phyloP scores from a whole-genome alignment of 2,113 vertebrate species.

The Chlamydotis undulata region DNA sequence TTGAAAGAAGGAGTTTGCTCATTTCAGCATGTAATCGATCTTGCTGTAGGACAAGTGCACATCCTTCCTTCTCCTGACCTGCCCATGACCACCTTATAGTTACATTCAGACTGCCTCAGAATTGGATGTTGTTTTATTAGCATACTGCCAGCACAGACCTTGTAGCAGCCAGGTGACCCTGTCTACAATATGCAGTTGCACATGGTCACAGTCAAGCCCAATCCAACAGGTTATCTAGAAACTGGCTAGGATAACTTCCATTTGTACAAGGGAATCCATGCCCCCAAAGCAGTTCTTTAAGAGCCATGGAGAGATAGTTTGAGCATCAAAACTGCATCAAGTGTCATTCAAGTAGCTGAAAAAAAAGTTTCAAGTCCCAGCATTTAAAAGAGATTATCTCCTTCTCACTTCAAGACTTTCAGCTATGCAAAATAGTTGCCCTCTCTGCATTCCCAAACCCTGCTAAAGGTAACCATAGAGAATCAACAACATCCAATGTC shows the following conservation, averaged over 20 bases:
- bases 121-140: not conserved
- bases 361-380: not conserved
- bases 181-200: not conserved
- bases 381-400: not conserved
- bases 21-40: not conserved
- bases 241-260: not conserved
- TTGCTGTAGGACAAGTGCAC: not conserved
- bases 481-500: not conserved
- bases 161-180: not conserved
- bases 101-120: not conserved
- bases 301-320: not conserved
- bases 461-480: not conserved
- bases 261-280: not conserved
- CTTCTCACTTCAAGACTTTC: not conserved
- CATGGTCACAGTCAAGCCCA: not conserved
- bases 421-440: not conserved
- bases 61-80: not conserved
- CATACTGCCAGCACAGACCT: not conserved
- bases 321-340: not conserved
- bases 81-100: not conserved
- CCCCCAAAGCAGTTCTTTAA: not conserved
- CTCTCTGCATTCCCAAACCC: not conserved
- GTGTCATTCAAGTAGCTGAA: not conserved
- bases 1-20: rapidly evolving
- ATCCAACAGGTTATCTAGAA: not conserved